Evolutionary conservation across 2,113 vertebrate genomes (phyloP), one percentile per base, ranked within the genome.

Genomic region (Chloropsis hardwickii): DNA sequence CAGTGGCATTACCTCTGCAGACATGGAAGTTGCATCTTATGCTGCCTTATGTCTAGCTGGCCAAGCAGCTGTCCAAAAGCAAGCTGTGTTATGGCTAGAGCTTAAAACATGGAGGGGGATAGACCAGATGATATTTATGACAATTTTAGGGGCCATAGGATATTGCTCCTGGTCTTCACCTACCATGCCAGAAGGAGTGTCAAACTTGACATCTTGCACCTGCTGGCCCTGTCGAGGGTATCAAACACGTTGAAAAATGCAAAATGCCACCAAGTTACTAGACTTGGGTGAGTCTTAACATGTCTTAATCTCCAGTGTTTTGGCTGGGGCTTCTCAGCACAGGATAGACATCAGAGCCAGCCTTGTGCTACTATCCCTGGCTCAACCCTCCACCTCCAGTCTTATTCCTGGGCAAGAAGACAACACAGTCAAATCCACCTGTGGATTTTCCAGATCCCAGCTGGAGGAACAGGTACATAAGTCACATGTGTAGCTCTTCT

Each of bases 161-260:
- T 47, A 4, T 57, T 2, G 37, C 27, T 69, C 19, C 31, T 77
- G 5, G 8, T 56, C 44, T 86, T 67, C 39, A 45, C 20, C 33
- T 60, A 2, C 35, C 33, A 6, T 14, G 19, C 8, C 19, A 60
- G 48, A 50, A 53, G 1, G 14, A 11, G 3, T 35, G 6, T 58
- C 56, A 66, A 21, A 67, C 1, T 3, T 0, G 3, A 33, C 3
- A 2, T 47, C 51, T 67, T 1, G 0, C 15, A 42, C 22, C 20
- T 50, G 21, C 39, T 73, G 74, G 31, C 14, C 42, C 33, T 14
- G 4, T 33, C 35, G 45, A 42, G 17, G 27, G 25, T 19, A 31
- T 50, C 18, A 50, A 47, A 35, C 15, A 58, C 6, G 7, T n/a
- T 21, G 29, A 74, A 62, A 18, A 27, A 35, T 37, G 13, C 6